A percentile compares a stretch with the other conserved stretches of the same genome.
These are phyloP conservation scores for Tinamus major DNA, from an alignment of 2,797 vertebrate species.

Conservation along the genomic window DNA sequence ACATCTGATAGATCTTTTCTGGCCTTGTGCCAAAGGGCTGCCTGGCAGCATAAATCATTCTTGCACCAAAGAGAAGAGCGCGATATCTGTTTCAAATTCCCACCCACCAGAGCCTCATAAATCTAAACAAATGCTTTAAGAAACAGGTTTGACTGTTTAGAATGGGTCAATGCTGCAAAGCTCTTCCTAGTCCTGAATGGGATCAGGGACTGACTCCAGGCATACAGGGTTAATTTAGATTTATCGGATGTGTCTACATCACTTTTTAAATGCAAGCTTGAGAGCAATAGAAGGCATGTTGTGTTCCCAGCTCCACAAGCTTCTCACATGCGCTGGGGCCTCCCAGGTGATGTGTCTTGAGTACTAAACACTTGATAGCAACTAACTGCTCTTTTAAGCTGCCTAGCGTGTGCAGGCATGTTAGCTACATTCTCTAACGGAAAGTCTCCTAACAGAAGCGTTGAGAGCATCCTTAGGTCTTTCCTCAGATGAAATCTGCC, in stretches of 20 bases:
- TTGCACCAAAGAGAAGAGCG: constrained; percentile 46
- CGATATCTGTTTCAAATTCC: constrained; percentile 49
- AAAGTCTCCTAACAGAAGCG: background rate
- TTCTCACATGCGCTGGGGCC: background rate
- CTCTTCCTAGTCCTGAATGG: background rate
- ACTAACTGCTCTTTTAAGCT: constrained; percentile 36
- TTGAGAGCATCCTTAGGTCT: background rate
- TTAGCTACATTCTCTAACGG: background rate
- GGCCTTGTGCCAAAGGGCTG: constrained; percentile 29
- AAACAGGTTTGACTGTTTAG: constrained; percentile 47
- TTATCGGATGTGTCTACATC: constrained; percentile 36
- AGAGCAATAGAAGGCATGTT: background rate
- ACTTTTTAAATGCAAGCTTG: background rate
- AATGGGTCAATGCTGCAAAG: constrained; percentile 58
- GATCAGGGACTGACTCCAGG: background rate
- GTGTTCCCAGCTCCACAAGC: background rate
- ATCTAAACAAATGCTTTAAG: constrained; percentile 53
- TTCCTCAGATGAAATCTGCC: rapidly evolving
- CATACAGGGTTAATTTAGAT: constrained; percentile 53
- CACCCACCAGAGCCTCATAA: constrained; percentile 64
- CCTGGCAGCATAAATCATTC: constrained; percentile 65
- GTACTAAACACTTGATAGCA: constrained; percentile 45
- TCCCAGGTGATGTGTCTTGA: rapidly evolving
- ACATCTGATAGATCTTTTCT: constrained; percentile 35
- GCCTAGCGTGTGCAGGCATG: background rate